Percentiles rank a stretch among this genome's conserved stretches.
These are phyloP conservation scores for Drosophila auraria DNA, from an alignment of 1,140 invertebrate genomes.

Conservation along the genomic window DNA sequence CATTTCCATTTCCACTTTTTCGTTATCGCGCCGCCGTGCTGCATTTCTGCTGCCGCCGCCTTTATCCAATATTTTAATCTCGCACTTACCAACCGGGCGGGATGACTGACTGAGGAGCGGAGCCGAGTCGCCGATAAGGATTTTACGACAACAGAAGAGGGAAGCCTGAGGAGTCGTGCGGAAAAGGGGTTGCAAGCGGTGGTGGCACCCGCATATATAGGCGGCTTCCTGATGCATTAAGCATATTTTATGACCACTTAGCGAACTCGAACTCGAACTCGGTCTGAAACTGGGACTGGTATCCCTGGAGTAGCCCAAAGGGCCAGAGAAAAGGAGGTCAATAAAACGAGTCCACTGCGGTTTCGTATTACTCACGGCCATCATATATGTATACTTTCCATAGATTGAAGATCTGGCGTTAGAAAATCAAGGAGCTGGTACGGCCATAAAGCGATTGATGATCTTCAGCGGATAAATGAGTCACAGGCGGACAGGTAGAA, in stretches of 20 bases:
- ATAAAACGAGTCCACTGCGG: slow-evolving; percentile 50
- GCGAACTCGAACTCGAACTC: slow-evolving; percentile 35
- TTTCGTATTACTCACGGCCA: slow-evolving; percentile 25
- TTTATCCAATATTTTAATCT: slow-evolving; percentile 83
- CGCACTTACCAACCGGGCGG: slow-evolving; percentile 72
- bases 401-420: slow-evolving; percentile 26
- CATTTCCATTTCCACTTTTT: slow-evolving; percentile 67
- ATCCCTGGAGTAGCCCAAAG: slow-evolving; percentile 1
- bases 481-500: slow-evolving; percentile 9
- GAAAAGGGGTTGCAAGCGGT: slow-evolving; percentile 44
- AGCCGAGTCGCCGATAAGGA: slow-evolving; percentile 63
- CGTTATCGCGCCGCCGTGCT: slow-evolving; percentile 57
- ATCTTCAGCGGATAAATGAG: slow-evolving; percentile 25
- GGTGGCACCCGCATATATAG: slow-evolving; percentile 69
- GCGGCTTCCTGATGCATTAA: slow-evolving; percentile 80
- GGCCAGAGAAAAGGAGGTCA: slow-evolving; percentile 48
- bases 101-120: slow-evolving; percentile 47
- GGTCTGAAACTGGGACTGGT: not conserved
- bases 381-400: slow-evolving; percentile 5
- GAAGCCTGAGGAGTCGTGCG: not conserved
- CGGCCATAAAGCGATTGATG: slow-evolving; percentile 30
- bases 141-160: slow-evolving; percentile 52
- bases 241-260: slow-evolving; percentile 83
- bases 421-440: slow-evolving; percentile 31
- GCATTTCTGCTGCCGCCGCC: slow-evolving; percentile 63